Evolutionary conservation across 92 coral and sea anemone species (phyloP).

Genomic region (Epizoanthus stellaris): DNA sequence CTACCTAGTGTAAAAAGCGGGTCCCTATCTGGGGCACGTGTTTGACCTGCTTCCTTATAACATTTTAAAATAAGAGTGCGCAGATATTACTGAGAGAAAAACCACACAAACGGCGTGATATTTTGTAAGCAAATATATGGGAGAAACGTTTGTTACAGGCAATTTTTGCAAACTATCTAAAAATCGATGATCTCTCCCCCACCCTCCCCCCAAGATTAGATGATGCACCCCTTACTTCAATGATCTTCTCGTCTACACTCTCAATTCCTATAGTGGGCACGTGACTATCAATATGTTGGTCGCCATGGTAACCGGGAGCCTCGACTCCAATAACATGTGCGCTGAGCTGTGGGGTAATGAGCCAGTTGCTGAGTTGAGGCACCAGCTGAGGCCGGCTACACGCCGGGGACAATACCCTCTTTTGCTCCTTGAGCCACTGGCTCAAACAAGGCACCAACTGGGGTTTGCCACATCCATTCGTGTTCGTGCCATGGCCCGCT

Average conservation of each 20-base stretch:
- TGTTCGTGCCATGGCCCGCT: not conserved
- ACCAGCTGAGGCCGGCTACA: conserved; percentile 31
- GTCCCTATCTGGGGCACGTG: too few species aligned
- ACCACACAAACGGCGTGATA: too few species aligned
- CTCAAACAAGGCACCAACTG: conserved; percentile 24
- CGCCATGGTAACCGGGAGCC: conserved; percentile 45
- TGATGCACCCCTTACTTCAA: not conserved
- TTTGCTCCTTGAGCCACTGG: conserved; percentile 23
- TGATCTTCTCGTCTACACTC: not conserved
- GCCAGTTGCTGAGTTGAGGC: conserved; percentile 41
- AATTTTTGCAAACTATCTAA: too few species aligned
- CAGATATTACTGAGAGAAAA: too few species aligned
- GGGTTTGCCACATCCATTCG: not conserved
- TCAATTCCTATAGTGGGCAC: not conserved
- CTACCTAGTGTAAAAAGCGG: too few species aligned
- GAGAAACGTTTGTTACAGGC: too few species aligned
- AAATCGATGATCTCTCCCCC: too few species aligned
- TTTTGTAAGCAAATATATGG: too few species aligned
- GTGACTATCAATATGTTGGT: conserved; percentile 15
- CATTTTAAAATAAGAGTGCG: too few species aligned
- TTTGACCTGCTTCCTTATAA: too few species aligned
- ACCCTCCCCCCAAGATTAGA: too few species aligned
- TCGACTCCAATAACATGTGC: conserved; percentile 40
- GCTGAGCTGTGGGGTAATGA: conserved; percentile 16
- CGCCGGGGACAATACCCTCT: not conserved